Evolutionary conservation across 1,140 invertebrate species (phyloP), one percentile per base, ranked within the genome.

Genomic region (Drosophila albomicans): DNA sequence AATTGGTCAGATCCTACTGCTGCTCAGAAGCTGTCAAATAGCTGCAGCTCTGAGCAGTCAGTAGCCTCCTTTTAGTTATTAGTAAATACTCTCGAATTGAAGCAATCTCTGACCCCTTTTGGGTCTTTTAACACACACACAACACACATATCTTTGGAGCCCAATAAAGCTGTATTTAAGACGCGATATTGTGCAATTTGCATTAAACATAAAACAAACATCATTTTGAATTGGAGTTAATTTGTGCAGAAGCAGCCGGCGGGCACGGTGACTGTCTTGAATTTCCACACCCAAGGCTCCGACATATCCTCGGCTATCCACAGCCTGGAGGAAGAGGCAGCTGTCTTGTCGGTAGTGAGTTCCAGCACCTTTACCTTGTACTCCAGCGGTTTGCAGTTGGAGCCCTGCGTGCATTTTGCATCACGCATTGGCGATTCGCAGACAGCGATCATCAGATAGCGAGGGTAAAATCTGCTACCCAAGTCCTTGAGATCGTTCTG

Each of bases 191-290:
- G 78, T 65, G 72, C 38, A 74, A 68, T 38, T 81, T 67, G 35
- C 35, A 52, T 49, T 41, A 41, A 43, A 65, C 51, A 57, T 46
- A 45, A 63, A 8, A 43, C 46, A 16, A 52, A 25, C 11, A n/a
- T 10, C 11, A n/a, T 15, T 38, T 54, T 10, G 20, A 25, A 1
- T 41, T 3, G 8, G 2, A 15, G 3, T 73, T 64, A 89, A 25
- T 91, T 91, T 20, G 91, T 82, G 62, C 91, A 92, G 56, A 92
- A 92, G 66, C 91, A 92, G 28, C 91, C 91, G 41, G 91, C 91
- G 8, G 89, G 79, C 10, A 92, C 91, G 15, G 82, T 89, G 13
- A 92, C 79, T 0, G 89, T 91, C 51, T 81, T 78, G 16, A 92
- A 92, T 49, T 91, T 67, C 91, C 91, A 92, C 35, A 88, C 75